phyloP scores from a whole-genome alignment of 2,797 vertebrate genomes.

The Coracias cyanogaster region DNA sequence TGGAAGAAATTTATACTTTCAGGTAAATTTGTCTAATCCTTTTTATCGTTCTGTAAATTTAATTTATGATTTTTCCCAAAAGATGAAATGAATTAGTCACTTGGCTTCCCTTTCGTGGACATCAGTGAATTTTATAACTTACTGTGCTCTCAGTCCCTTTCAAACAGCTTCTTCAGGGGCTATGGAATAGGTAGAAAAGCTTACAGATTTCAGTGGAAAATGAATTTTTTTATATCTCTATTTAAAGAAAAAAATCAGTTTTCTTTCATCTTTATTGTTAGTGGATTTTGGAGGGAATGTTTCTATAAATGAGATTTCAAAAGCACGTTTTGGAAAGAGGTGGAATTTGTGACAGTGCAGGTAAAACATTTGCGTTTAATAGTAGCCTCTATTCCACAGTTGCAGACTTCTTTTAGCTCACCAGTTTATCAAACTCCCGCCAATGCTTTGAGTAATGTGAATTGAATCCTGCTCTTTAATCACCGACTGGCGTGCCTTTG shows the following conservation, averaged over 20 bases:
- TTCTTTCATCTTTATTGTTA: not conserved
- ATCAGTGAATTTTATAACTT: not conserved
- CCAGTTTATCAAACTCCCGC: not conserved
- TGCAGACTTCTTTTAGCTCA: not conserved
- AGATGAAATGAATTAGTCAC: not conserved
- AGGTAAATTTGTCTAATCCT: constrained; percentile 79
- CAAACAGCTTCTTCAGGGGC: not conserved
- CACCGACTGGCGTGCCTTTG: not conserved
- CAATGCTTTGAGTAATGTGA: not conserved
- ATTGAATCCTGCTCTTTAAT: not conserved
- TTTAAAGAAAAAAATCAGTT: not conserved
- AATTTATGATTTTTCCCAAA: not conserved
- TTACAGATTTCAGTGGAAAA: not conserved
- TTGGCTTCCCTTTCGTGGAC: not conserved
- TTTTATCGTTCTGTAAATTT: not conserved
- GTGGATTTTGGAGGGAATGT: not conserved
- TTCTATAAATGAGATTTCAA: not conserved
- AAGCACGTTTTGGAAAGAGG: not conserved
- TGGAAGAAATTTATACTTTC: constrained; percentile 91
- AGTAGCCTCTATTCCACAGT: not conserved
- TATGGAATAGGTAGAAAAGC: not conserved
- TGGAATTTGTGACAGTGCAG: not conserved
- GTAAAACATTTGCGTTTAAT: not conserved
- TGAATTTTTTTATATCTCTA: not conserved
- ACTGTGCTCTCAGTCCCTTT: not conserved